Evolutionary conservation across 2,888 invertebrate genomes (phyloP), one percentile per base, ranked within the genome.

Genomic region (Apodemia mormo): DNA sequence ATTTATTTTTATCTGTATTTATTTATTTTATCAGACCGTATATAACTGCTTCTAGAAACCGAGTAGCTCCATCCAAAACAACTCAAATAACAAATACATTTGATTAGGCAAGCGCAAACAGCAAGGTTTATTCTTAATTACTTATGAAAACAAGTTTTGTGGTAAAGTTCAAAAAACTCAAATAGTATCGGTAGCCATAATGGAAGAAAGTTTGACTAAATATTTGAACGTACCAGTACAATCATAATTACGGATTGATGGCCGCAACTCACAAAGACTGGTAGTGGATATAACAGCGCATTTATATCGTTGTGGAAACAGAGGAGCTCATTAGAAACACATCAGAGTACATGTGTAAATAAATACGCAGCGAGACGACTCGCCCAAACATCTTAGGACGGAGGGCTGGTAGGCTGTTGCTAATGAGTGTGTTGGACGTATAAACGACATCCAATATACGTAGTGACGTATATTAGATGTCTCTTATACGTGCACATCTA

Each of bases 131-230:
- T 64, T 54, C 65, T 56, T 67, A 65, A 65, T 65, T 69, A 69
- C 54, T 66, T 67, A 64, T 45, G 45, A 61, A 68, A 71, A 82
- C 82, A 79, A 78, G 79, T 70, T 71, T 88, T 88, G 85, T 84
- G 88, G 88, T 88, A 81, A 79, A 83, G 81, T 84, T 84, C 78
- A 85, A 85, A 86, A 86, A 86, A 82, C 81, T 81, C 80, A 78
- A 69, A 83, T 79, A 82, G 84, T 88, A 88, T 87, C 89, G 89
- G 92, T 89, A 92, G 92, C 90, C 89, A 88, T 92, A 92, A 89
- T 85, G 86, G 89, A 86, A 75, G 89, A 92, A 91, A 92, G 90
- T 91, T 90, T 82, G 84, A 79, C 75, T 80, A 92, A 92, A 92
- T 92, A 92, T 92, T 92, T 91, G 84, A 88, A 79, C 83, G 49